Evolutionary conservation across 2,888 invertebrate species (phyloP), one percentile per base, ranked within the genome.

Genomic region (Teleogryllus oceanicus): DNA sequence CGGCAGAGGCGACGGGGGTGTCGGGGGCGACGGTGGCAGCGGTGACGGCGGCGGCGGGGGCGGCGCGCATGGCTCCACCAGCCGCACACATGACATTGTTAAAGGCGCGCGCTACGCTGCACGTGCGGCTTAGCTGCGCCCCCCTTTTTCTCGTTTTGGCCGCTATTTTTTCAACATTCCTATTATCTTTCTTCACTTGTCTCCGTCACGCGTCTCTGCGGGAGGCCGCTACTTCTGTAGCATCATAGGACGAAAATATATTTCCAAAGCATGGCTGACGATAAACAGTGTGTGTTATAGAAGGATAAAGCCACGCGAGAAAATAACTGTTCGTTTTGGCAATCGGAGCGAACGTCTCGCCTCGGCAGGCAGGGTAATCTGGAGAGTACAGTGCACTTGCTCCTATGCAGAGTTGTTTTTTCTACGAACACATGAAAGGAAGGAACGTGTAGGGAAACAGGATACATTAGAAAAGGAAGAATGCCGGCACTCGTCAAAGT

Each of bases 171-270:
- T n/a, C 62, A 18, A 18, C n/a, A 62, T 62, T 62, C 62, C 62
- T n/a, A n/a, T 62, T 62, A 62, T 62, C 62, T 62, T 62, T 62
- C 62, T 62, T 62, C 62, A n/a, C 62, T 62, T 62, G 62, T 37
- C 37, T 37, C 37, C 37, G 37, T 37, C 37, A 62, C 62, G 62
- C 62, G 62, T 62, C 62, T 62, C 62, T n/a, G 62, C 62, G n/a
- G 62, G 62, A 62, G 62, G 62, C 62, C 62, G 37, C 62, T 62
- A 18, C 62, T 62, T 62, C 62, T 62, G 13, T 62, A 62, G 62
- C 13, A 62, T 62, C 62, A 62, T 62, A 18, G 62, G 62, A 62
- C 62, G 62, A 18, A 62, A 62, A 62, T 62, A 62, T 62, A 62
- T 62, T 62, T 62, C 62, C 62, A 62, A 18, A 62, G n/a, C 13